These are phyloP conservation scores for Manis javanica DNA, from an alignment of 2,797 vertebrate species.

Conservation along the genomic window DNA sequence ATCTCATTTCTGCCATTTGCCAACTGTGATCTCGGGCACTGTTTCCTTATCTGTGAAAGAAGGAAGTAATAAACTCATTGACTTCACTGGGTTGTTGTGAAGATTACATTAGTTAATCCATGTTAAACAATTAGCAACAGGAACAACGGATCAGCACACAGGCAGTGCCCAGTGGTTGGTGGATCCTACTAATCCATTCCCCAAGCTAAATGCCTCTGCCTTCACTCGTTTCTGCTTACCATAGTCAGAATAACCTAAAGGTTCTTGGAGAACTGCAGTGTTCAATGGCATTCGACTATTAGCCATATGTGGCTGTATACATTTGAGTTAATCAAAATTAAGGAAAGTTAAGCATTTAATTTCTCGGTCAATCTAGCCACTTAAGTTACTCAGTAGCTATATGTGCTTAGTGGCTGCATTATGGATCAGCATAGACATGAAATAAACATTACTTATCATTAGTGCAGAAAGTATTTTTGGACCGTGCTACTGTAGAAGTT, in stretches of 20 bases:
- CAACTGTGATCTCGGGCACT: background rate
- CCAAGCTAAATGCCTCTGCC: background rate
- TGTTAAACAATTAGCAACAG: background rate
- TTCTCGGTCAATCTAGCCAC: background rate
- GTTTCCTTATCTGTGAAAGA: background rate
- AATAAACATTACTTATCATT: background rate
- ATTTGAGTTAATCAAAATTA: slow-evolving; percentile 9
- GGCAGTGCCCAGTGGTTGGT: background rate
- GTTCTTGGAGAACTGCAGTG: background rate
- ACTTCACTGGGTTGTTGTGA: background rate
- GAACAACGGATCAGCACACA: background rate
- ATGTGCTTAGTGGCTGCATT: background rate
- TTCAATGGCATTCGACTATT: background rate
- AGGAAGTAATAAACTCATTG: background rate
- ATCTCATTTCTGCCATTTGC: background rate
- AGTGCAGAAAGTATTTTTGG: background rate
- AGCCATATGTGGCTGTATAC: background rate
- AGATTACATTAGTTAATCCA: slow-evolving; percentile 11
- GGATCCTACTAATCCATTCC: background rate
- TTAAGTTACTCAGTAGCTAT: background rate
- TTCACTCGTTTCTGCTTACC: background rate
- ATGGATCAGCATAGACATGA: background rate
- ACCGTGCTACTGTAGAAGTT: background rate
- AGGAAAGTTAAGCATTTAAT: background rate
- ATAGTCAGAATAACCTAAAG: background rate